Evolutionary conservation across 1,140 invertebrate genomes (phyloP).

Genomic region (Anoplophora glabripennis): DNA sequence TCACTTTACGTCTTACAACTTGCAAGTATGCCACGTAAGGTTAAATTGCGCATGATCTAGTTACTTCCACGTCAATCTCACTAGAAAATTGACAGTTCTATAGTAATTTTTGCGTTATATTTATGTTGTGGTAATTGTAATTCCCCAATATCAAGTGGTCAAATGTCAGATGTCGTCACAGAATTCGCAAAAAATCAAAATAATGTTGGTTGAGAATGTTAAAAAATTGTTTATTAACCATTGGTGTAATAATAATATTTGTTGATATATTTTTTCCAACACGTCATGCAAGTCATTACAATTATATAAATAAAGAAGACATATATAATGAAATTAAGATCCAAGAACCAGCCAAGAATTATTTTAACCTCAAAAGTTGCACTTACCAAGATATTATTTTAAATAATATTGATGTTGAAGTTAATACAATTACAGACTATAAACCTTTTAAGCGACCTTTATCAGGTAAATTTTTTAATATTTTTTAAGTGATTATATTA

Average conservation of each 20-base stretch:
- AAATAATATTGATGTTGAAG: slow-evolving; percentile 28
- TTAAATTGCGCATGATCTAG: slow-evolving; percentile 53
- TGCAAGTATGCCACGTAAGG: slow-evolving; percentile 60
- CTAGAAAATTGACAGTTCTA: slow-evolving; percentile 5
- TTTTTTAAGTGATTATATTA: not conserved
- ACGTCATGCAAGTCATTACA: slow-evolving; percentile 40
- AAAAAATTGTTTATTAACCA: slow-evolving; percentile 4
- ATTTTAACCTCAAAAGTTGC: slow-evolving; percentile 33
- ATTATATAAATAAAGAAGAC: slow-evolving; percentile 32
- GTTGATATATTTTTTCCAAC: slow-evolving; percentile 38
- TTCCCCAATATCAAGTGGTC: slow-evolving; percentile 13
- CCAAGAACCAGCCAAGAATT: not conserved
- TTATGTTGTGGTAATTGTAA: too few species aligned
- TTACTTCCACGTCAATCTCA: slow-evolving; percentile 47
- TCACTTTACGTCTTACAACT: slow-evolving; percentile 39
- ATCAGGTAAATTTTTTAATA: slow-evolving; percentile 20
- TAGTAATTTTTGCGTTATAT: too few species aligned
- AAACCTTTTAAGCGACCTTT: slow-evolving; percentile 16
- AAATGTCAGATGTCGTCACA: too few species aligned
- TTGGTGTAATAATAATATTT: slow-evolving; percentile 25
- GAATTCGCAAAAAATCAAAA: too few species aligned
- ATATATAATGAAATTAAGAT: slow-evolving; percentile 29
- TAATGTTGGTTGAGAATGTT: slow-evolving; percentile 6
- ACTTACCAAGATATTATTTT: slow-evolving; percentile 34
- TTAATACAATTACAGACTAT: slow-evolving; percentile 23